Conservation (phyloP, 2,888 invertebrate species). For the Zygothrica quintamaculata region DNA sequence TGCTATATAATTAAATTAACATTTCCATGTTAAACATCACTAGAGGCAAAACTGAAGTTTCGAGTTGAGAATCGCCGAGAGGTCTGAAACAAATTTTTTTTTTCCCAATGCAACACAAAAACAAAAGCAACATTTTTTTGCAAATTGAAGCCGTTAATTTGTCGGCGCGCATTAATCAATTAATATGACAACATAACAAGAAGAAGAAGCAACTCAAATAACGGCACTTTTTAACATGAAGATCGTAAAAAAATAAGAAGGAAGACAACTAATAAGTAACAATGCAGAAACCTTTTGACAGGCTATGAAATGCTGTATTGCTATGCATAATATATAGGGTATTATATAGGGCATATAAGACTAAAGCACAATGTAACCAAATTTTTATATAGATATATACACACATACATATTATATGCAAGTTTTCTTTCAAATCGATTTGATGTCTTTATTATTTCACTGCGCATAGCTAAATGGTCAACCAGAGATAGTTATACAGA, state of each 20-base stretch:
- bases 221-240: conserved; percentile 41
- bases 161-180: conserved; percentile 55
- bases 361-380: too few relatives aligned
- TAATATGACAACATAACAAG: conserved; percentile 26
- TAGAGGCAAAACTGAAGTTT: conserved; percentile 22
- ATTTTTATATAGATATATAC: too few relatives aligned
- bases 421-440: too few relatives aligned
- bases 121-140: conserved; percentile 4
- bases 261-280: too few relatives aligned
- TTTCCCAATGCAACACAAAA: conserved; percentile 7
- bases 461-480: too few relatives aligned
- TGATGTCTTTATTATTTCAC: too few relatives aligned
- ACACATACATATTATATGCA: too few relatives aligned
- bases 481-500: too few relatives aligned
- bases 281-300: too few relatives aligned
- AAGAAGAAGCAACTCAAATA: conserved; percentile 4
- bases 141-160: conserved; percentile 45
- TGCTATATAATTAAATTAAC: conserved; percentile 45
- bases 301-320: too few relatives aligned
- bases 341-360: too few relatives aligned
- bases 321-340: too few relatives aligned
- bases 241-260: neutral
- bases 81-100: conserved; percentile 16
- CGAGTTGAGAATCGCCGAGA: conserved; percentile 23
- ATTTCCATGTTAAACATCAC: conserved; percentile 45